Base-by-base conservation (phyloP, 2,113 vertebrate genomes). In the Anolis carolinensis region DNA sequence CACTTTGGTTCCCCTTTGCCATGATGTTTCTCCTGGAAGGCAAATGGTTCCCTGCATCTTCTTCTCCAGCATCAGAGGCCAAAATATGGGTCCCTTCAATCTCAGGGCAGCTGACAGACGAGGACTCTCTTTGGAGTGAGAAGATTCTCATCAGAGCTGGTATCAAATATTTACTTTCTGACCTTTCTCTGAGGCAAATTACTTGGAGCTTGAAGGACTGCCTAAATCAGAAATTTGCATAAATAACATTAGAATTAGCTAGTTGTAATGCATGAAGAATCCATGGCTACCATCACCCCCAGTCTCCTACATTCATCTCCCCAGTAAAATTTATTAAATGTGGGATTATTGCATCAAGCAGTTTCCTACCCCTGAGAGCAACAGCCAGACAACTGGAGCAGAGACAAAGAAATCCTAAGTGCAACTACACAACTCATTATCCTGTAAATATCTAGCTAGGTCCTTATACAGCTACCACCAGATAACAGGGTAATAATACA, bases 111-210 rank as follows among this genome's bases (percentile, higher is more conserved):
- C n/a, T 16, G 11, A 10, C 32, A 34, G n/a, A 32, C 34, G 70
- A 36, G 14, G 32, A 32, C 18, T 71, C 11, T 71, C 34, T 20
- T 13, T 14, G n/a, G n/a, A 30, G 32, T 13, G 13, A 18, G n/a
- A 16, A 3, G 68, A 13, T n/a, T n/a, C 10, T 13, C 80, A 89
- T 93, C 63, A 89, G 89, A 79, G 82, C 89, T 83, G 81, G 32
- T 70, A 89, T 82, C 90, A 93, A 86, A 59, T 88, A 83, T 70
- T 70, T 70, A 32, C 83, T 90, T 91, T 92, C 85, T 3, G 16
- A 90, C 86, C 89, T 79, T 89, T 85, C 82, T 86, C 86, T 76
- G 62, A 74, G 71, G 27, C n/a, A n/a, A 86, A 65, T 1, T 0
- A 9, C 34, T 75, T 65, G 59, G 89, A 2, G 6, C 16, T 75